Evolutionary conservation across 2,888 invertebrate species (phyloP).

Genomic region (Sinodicranocentrus sp.): DNA sequence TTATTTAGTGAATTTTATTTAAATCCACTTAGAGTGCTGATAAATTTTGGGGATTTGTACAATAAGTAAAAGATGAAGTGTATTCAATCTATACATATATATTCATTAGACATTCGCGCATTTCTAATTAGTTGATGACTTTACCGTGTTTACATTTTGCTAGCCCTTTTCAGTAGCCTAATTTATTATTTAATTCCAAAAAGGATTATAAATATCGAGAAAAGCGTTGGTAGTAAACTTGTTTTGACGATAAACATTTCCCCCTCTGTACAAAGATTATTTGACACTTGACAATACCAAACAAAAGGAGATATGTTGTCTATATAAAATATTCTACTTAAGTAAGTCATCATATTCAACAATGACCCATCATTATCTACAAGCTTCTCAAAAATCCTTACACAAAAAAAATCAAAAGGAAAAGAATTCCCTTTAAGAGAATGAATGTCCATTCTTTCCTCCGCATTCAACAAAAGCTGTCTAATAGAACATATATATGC

Average conservation of each 20-base stretch:
- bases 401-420: neutral
- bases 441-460: slow-evolving; percentile 15
- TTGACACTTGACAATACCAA: slow-evolving; percentile 17
- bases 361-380: neutral
- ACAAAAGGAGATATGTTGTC: neutral
- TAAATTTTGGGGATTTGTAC: no score
- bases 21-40: no score
- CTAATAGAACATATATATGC: no score
- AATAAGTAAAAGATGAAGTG: no score
- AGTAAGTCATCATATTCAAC: neutral
- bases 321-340: neutral
- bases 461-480: slow-evolving; percentile 6
- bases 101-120: no score
- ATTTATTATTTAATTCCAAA: no score
- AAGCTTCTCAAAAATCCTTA: neutral
- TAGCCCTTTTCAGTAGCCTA: no score
- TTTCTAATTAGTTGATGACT: no score
- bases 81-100: no score
- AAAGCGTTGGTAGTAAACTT: neutral
- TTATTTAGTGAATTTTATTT: no score
- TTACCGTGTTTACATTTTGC: no score
- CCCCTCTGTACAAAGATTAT: neutral
- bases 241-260: neutral
- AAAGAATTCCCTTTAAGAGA: neutral
- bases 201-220: no score